Percentiles rank a stretch among this genome's conserved stretches.
phyloP scores from a whole-genome alignment of 2,888 invertebrate genomes.

The Abrostola tripartita region DNA sequence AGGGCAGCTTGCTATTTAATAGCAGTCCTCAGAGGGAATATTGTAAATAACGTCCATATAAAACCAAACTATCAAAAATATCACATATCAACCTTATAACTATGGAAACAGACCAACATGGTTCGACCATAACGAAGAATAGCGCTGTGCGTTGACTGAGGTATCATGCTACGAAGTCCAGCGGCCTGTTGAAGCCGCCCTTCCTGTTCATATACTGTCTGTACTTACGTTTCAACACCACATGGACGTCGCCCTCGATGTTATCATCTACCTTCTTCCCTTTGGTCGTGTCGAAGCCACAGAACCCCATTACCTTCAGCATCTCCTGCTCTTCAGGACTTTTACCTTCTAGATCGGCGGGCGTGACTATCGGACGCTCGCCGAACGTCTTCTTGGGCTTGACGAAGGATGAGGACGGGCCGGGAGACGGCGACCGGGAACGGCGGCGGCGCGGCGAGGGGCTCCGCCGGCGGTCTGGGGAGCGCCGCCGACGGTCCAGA shows the following conservation, averaged over 20 bases:
- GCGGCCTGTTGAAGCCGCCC: conserved; percentile 99
- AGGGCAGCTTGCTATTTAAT: not conserved
- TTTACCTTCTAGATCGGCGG: conserved; percentile 96
- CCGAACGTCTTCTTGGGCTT: conserved; percentile 79
- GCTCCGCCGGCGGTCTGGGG: conserved; percentile 78
- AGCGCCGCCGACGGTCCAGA: conserved; percentile 78
- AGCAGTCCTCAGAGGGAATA: conserved; percentile 6
- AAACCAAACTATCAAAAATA: conserved; percentile 58
- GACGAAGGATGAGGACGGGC: conserved; percentile 78
- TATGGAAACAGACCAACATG: conserved; percentile 45
- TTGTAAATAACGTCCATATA: conserved; percentile 50
- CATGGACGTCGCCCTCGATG: conserved; percentile 97
- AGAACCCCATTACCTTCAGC: conserved; percentile 99
- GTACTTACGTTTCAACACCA: conserved; percentile 98
- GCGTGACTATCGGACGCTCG: conserved; percentile 91
- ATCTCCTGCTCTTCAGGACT: conserved; percentile 97
- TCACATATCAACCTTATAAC: conserved; percentile 65
- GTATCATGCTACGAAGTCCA: conserved; percentile 96
- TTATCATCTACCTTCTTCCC: conserved; percentile 98
- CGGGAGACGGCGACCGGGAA: conserved; percentile 76
- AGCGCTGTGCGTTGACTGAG: conserved; percentile 37
- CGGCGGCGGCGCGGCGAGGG: conserved; percentile 73
- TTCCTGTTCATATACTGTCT: conserved; percentile 99
- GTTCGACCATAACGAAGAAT: conserved; percentile 14
- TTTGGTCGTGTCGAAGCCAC: conserved; percentile 98